Base-by-base conservation (phyloP, 2,888 invertebrate genomes). In the Coleophora flavipennella region DNA sequence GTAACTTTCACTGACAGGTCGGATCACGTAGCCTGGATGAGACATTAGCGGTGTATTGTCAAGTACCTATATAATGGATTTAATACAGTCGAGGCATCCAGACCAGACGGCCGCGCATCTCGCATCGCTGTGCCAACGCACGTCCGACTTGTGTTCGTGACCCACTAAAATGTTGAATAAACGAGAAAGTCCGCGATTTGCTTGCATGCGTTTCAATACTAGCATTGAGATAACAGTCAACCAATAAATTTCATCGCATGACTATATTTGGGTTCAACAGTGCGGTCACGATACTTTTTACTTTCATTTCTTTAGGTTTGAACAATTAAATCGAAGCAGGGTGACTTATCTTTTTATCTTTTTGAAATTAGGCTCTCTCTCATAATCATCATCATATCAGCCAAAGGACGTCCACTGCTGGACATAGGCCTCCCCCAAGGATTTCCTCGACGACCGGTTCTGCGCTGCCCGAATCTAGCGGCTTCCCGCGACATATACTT, bases 91-190 rank as follows among this genome's bases (percentile, higher is more conserved):
- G 20, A 20, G 20, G 20, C 47, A 48, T 45, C 42, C 47, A 40
- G 48, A 36, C 32, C 36, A 40, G 40, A 54, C 50, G 46, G 57
- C 58, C 61, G 58, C 57, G 57, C 52, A n/a, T n/a, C 20, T 20
- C 3, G 20, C 20, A 4, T 6, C 20, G 61, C 55, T 44, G 56
- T 50, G 50, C 55, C 53, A 52, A 51, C 57, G 56, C 62, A 55
- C 61, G 59, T 59, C 57, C 20, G 20, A 6, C 20, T 20, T 20
- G 20, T 20, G 20, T 20, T 20, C 20, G 59, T 64, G 76, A 76
- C 79, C 79, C 67, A 80, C 75, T 71, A 67, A 72, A 61, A 59
- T 64, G 67, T 68, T 69, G 67, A 70, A 71, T 70, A 69, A 67
- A 66, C 68, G 74, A 68, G 78, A 79, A 78, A 76, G 74, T 74